These are phyloP conservation scores for Ondatra zibethicus DNA, from an alignment of 2,113 vertebrate genomes.

Conservation along the genomic window DNA sequence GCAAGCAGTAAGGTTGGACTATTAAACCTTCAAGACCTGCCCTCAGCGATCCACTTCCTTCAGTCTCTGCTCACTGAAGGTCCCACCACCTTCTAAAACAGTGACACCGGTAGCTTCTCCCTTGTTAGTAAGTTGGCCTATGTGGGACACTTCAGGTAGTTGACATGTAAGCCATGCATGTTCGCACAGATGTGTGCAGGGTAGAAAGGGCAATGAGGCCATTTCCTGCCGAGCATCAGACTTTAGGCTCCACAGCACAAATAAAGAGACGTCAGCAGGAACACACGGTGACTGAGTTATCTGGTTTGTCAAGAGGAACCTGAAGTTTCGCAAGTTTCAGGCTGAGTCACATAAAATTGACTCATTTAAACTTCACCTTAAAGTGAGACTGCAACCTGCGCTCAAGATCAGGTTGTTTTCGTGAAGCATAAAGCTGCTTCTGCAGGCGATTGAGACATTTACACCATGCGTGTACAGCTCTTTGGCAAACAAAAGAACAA, in stretches of 20 bases:
- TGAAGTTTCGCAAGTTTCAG: neutral
- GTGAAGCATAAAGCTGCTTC: neutral
- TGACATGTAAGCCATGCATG: neutral
- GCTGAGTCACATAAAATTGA: neutral
- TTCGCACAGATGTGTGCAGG: neutral
- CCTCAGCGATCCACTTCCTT: neutral
- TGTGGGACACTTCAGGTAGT: neutral
- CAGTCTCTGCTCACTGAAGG: neutral
- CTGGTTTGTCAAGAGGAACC: neutral
- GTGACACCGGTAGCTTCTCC: neutral
- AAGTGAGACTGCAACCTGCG: neutral
- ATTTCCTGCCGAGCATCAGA: neutral
- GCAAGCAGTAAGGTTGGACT: neutral
- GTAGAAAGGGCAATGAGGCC: neutral
- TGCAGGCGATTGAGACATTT: neutral
- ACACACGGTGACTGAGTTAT: fast-evolving
- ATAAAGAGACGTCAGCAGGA: neutral
- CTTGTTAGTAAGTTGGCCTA: neutral
- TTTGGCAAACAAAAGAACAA: neutral
- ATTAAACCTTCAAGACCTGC: neutral
- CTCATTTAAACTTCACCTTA: neutral
- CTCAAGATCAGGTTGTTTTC: neutral
- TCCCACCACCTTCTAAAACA: neutral
- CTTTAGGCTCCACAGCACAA: neutral
- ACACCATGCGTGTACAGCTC: neutral